Evolutionary conservation across 2,113 vertebrate genomes (phyloP), one percentile per base, ranked within the genome.

Genomic region (Microcebus griseorufus): DNA sequence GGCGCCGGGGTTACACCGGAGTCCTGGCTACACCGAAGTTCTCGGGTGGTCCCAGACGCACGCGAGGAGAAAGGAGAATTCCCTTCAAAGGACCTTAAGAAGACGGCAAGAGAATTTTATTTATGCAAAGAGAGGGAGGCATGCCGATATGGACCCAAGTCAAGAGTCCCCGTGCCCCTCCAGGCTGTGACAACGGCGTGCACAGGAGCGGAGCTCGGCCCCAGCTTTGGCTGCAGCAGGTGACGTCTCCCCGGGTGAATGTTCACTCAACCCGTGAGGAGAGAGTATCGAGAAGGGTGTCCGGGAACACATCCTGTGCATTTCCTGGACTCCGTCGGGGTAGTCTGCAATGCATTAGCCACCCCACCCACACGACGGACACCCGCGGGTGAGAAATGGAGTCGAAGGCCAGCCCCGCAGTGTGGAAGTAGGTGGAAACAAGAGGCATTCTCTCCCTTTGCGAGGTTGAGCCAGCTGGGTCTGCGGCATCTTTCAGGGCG

Each of bases 301-400:
- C 88, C 87, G 75, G 65, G 93, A 90, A 93, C 60, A 13, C 13
- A 1, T 70, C 42, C 48, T 91, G 58, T 6, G 6, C 64, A 8
- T 67, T 94, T 96, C 83, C 29, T 84, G 17, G 27, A 84, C 94
- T 97, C n/a, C 69, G 76, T 58, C 67, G 81, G 34, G 94, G 34
- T 2, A 82, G 67, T 60, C 4, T 70, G 78, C 29, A 0, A 48
- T 37, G 14, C 17, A 0, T 8, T 10, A 94, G 53, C 75, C 20
- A 48, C 85, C 67, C 58, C 81, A 60, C 42, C 80, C 9, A n/a
- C 27, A 80, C 1, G 1, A 25, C 60, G 70, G 25, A 69, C 4
- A 18, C 22, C 60, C 90, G 1, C 0, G 14, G n/a, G 37, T 5
- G 6, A 58, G 53, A 23, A 32, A 34, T 1, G 0, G 16, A 48